These are phyloP conservation scores for Danaus plexippus DNA, from an alignment of 1,140 invertebrate genomes.

Conservation along the genomic window DNA sequence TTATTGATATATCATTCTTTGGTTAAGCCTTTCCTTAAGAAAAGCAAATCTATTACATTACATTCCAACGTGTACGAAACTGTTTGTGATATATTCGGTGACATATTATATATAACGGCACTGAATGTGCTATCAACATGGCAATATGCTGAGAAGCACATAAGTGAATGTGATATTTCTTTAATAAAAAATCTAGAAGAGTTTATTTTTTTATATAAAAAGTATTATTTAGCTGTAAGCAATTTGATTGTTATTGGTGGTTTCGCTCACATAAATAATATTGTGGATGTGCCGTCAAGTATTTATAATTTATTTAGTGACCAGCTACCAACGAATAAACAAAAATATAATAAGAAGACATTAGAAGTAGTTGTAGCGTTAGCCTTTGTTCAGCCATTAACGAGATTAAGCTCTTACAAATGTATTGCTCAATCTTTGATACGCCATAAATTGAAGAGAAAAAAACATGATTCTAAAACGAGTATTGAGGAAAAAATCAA, in stretches of 20 bases:
- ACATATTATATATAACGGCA: conserved; percentile 79
- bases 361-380: conserved; percentile 72
- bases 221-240: conserved; percentile 81
- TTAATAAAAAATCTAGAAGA: conserved; percentile 81
- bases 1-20: conserved; percentile 75
- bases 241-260: conserved; percentile 83
- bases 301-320: conserved; percentile 75
- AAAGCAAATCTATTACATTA: conserved; percentile 67
- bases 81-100: conserved; percentile 77
- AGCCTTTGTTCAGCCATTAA: conserved; percentile 75
- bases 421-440: conserved; percentile 67
- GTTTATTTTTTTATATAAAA: conserved; percentile 80
- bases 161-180: conserved; percentile 76
- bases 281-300: conserved; percentile 74
- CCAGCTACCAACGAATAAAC: conserved; percentile 67
- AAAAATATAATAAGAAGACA: conserved; percentile 73
- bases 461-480: conserved; percentile 47
- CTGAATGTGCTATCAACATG: conserved; percentile 78
- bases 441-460: conserved; percentile 54
- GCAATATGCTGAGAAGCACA: conserved; percentile 76
- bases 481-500: conserved; percentile 58
- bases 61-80: conserved; percentile 76
- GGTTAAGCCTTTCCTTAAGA: conserved; percentile 76
- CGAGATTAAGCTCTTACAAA: conserved; percentile 73
- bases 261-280: conserved; percentile 77